phyloP scores from a whole-genome alignment of 2,113 vertebrate species.

The Tenrec ecaudatus region DNA sequence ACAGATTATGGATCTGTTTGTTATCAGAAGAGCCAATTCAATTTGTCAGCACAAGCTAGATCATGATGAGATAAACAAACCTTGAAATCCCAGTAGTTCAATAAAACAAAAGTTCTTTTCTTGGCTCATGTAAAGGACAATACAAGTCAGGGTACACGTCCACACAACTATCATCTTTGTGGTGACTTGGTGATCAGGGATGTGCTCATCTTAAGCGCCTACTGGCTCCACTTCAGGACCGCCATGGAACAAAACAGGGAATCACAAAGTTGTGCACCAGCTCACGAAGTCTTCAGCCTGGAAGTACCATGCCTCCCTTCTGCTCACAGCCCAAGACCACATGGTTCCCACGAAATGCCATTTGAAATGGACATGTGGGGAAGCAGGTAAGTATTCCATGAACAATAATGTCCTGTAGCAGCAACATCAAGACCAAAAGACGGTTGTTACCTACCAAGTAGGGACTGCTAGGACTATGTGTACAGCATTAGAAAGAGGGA shows the following conservation, averaged over 20 bases:
- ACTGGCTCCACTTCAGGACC: background rate
- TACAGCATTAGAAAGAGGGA: background rate
- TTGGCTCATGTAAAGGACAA: background rate
- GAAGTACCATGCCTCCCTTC: background rate
- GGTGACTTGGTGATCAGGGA: background rate
- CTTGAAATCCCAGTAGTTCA: constrained; percentile 34
- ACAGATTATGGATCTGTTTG: constrained; percentile 75
- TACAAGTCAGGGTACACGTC: background rate
- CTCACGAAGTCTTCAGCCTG: background rate
- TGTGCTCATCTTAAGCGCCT: background rate
- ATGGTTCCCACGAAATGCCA: background rate
- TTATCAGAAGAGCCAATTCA: constrained; percentile 73
- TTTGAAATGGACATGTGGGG: background rate
- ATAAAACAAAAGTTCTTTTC: constrained; percentile 48
- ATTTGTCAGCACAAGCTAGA: constrained; percentile 57
- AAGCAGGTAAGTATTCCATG: background rate
- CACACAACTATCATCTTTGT: background rate
- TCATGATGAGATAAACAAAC: constrained; percentile 54
- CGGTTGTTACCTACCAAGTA: background rate
- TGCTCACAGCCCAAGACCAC: background rate
- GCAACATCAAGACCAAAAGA: constrained; percentile 32
- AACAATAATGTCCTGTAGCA: constrained; percentile 11
- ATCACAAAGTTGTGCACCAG: background rate
- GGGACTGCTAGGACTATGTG: constrained; percentile 32
- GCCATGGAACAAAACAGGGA: background rate